Evolutionary conservation across 2,113 vertebrate species (phyloP).

Genomic region (Melanotaenia duboulayi): DNA sequence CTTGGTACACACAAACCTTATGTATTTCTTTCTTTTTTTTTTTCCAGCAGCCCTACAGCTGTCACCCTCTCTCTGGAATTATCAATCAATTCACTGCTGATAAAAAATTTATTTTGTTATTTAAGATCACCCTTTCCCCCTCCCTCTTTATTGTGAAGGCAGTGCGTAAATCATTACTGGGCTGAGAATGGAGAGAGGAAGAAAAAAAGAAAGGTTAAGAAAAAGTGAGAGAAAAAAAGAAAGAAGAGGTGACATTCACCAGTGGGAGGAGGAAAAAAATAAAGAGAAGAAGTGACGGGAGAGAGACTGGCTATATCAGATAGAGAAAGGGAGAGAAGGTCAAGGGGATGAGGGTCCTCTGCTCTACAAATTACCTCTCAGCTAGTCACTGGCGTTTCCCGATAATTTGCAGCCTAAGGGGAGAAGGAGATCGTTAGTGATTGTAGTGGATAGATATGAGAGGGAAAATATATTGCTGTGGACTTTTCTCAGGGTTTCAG

Average conservation of each 20-base stretch:
- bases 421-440: slow-evolving; percentile 62
- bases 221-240: slow-evolving; percentile 26
- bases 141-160: slow-evolving; percentile 28
- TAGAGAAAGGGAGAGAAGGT: slow-evolving; percentile 65
- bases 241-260: slow-evolving; percentile 61
- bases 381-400: slow-evolving; percentile 53
- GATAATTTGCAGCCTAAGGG: slow-evolving; percentile 66
- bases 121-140: slow-evolving; percentile 23
- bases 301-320: slow-evolving; percentile 39
- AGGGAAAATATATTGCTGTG: slow-evolving; percentile 61
- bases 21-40: slow-evolving; percentile 19
- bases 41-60: slow-evolving; percentile 40
- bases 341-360: slow-evolving; percentile 57
- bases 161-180: slow-evolving; percentile 56
- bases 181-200: slow-evolving; percentile 14
- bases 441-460: slow-evolving; percentile 70
- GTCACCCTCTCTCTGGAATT: slow-evolving; percentile 48
- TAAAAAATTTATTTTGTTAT: slow-evolving; percentile 65
- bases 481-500: slow-evolving; percentile 56
- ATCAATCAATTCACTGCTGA: slow-evolving; percentile 62
- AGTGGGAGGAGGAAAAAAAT: slow-evolving; percentile 31
- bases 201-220: slow-evolving; percentile 28
- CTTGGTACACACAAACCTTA: slow-evolving; percentile 15
- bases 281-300: slow-evolving; percentile 60
- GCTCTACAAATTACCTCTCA: slow-evolving; percentile 69